phyloP scores from a whole-genome alignment of 2,888 invertebrate species.

The Latheticus oryzae region DNA sequence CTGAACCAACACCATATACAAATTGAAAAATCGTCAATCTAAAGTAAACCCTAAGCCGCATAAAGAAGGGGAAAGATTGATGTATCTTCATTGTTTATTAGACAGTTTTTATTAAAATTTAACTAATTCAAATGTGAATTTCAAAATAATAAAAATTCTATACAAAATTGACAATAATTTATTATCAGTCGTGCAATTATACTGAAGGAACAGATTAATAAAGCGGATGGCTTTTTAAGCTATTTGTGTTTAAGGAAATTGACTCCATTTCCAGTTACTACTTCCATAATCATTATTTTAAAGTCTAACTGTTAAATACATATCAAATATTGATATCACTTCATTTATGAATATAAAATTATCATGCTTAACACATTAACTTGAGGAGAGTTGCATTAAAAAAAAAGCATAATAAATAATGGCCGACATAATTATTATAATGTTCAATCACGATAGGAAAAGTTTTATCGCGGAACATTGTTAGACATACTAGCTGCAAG shows the following conservation, averaged over 20 bases:
- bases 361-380: slow-evolving; percentile 32
- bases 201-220: slow-evolving; percentile 35
- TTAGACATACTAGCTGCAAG: slow-evolving; percentile 38
- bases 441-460: slow-evolving; percentile 39
- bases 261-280: slow-evolving; percentile 27
- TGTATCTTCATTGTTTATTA: too few species aligned
- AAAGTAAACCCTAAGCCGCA: slow-evolving; percentile 17
- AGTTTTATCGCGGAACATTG: slow-evolving; percentile 41
- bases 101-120: too few species aligned
- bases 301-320: slow-evolving; percentile 6
- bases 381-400: slow-evolving; percentile 23
- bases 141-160: too few species aligned
- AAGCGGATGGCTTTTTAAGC: slow-evolving; percentile 35
- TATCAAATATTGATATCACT: slow-evolving; percentile 11
- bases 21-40: slow-evolving; percentile 19
- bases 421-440: slow-evolving; percentile 40
- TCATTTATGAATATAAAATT: slow-evolving; percentile 26
- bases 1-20: slow-evolving; percentile 21
- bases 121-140: too few species aligned
- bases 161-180: too few species aligned
- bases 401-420: slow-evolving; percentile 36
- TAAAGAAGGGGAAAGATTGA: slow-evolving; percentile 25
- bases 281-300: slow-evolving; percentile 28
- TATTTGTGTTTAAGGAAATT: slow-evolving; percentile 33
- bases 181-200: too few species aligned